These are phyloP conservation scores for Amblyraja radiata DNA, from an alignment of 2,797 vertebrate genomes.

Conservation along the genomic window DNA sequence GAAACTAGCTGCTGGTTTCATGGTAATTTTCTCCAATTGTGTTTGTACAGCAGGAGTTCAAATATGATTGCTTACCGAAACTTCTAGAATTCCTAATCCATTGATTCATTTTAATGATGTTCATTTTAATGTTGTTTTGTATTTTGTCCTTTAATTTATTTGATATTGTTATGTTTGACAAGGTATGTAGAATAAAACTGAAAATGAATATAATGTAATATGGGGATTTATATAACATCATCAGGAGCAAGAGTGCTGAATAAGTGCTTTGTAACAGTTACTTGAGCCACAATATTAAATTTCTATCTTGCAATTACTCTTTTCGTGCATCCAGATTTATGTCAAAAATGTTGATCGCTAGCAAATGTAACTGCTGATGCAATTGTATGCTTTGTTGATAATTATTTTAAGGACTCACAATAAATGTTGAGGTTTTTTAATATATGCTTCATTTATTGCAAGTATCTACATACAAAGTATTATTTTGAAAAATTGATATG, in stretches of 20 bases:
- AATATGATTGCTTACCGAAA: background rate
- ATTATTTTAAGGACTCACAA: background rate
- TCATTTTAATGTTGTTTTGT: background rate
- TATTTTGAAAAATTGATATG: background rate
- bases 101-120: background rate
- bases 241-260: background rate
- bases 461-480: background rate
- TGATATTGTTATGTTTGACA: background rate
- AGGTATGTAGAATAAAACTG: background rate
- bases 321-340: background rate
- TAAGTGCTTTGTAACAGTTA: slow-evolving; percentile 22
- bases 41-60: background rate
- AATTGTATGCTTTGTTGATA: background rate
- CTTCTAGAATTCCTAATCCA: background rate
- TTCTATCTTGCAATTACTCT: slow-evolving; percentile 9
- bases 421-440: background rate
- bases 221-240: slow-evolving; percentile 23
- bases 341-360: background rate
- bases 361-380: slow-evolving; percentile 13
- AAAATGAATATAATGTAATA: slow-evolving; percentile 25
- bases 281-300: slow-evolving; percentile 16
- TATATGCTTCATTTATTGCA: background rate
- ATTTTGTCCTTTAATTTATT: slow-evolving; percentile 6
- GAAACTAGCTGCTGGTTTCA: background rate
- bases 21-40: background rate